A percentile compares a stretch with the other conserved stretches of the same genome.
Conservation (phyloP, 1,140 invertebrate species). For the Drosophila miranda region DNA sequence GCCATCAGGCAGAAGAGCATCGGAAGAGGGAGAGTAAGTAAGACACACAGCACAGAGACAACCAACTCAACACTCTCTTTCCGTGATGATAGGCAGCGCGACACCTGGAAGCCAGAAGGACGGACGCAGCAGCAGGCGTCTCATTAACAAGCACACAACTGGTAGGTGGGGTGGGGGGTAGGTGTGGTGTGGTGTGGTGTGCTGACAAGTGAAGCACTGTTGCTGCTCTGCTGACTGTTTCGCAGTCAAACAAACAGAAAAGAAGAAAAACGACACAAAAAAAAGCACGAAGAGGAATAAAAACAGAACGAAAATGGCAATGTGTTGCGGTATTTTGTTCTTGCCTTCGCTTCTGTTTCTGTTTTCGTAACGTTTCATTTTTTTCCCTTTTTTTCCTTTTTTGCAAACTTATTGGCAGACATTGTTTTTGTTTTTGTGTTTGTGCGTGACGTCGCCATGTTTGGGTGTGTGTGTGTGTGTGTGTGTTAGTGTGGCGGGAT, state of each 20-base stretch:
- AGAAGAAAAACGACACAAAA: neutral
- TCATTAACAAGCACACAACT: constrained; percentile 62
- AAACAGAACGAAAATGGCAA: constrained; percentile 62
- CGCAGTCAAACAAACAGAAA: constrained; percentile 40
- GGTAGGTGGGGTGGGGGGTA: neutral
- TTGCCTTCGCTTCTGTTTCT: constrained; percentile 54
- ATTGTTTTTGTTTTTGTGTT: constrained; percentile 69
- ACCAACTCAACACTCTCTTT: constrained; percentile 56
- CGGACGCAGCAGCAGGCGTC: constrained; percentile 34
- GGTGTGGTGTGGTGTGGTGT: neutral
- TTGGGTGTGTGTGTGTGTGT: constrained; percentile 23
- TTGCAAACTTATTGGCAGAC: constrained; percentile 76
- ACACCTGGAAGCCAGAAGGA: constrained; percentile 21
- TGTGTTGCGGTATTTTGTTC: constrained; percentile 75
- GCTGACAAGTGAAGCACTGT: neutral
- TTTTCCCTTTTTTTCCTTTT: constrained; percentile 33
- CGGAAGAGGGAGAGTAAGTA: constrained; percentile 5
- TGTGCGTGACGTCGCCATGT: constrained; percentile 53
- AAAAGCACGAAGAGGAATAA: constrained; percentile 24
- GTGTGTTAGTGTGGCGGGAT: constrained; percentile 40
- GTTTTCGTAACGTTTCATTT: constrained; percentile 42
- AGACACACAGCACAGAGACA: constrained; percentile 14
- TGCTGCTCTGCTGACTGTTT: constrained; percentile 41
- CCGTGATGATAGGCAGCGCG: constrained; percentile 62
- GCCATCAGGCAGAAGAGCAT: constrained; percentile 1